Base-by-base conservation (phyloP, 2,888 invertebrate species). In the Brachypalpus laphriformis region DNA sequence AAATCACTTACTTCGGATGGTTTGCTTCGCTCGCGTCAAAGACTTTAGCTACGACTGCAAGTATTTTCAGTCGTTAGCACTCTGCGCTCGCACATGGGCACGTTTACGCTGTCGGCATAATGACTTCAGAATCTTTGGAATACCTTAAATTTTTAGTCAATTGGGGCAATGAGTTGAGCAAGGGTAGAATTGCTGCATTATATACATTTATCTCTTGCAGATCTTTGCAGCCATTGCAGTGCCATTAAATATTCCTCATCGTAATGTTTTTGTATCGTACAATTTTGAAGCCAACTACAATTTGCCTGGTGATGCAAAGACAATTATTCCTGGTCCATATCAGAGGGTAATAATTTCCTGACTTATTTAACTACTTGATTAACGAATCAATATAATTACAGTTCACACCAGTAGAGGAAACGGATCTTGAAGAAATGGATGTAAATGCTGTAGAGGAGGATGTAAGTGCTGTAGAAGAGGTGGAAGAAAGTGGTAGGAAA, bases 221-320 rank as follows among this genome's bases (percentile, higher is more conserved):
- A 92, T 95, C 9, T 95, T 96, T 89, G 89, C 95, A 42, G 96
- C 96, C 0, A 92, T 96, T 82, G 95, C 96, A 0, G 93, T 96
- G 20, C 96, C 96, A 0, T 90, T 96, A 14, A 95, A 95, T 88
- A 92, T 95, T 7, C 95, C 95, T 0, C 94, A 94, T 87, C 94
- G 94, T 86, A 95, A 94, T 89, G 94, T 95, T 18, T 95, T 95
- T 88, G 92, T 96, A 18, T 95, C 96, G 0, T 95, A 95, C 90
- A 96, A 96, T 91, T 95, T 96, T 88, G 96, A 96, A 89, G 94
- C 95, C 0, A 94, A 94, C 89, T 96, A 95, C 91, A 91, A 91
- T 82, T 91, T 94, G 3, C 94, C 95, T 5, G 92, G 90, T 34
- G 94, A 95, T 88, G 93, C 93, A 45, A 92, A 92, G 0, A 91